Evolutionary conservation across 1,140 invertebrate species (phyloP).

Genomic region (Diabrotica virgifera): DNA sequence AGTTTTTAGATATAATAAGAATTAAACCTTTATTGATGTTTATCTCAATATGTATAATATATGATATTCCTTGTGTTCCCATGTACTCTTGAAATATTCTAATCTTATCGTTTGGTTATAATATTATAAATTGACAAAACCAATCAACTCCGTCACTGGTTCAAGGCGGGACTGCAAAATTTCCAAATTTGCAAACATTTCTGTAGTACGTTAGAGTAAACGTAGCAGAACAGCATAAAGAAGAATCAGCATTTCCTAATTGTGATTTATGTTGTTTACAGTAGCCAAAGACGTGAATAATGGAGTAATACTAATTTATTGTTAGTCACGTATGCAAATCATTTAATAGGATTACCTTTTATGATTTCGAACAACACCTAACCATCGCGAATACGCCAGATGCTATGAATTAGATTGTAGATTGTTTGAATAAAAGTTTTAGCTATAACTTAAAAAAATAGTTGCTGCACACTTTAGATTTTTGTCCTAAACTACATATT

Average conservation of each 20-base stretch:
- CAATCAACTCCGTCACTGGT: no score
- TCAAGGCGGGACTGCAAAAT: background rate
- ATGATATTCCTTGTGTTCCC: no score
- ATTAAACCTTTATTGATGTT: no score
- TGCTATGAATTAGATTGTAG: background rate
- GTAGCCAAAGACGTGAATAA: slow-evolving; percentile 29
- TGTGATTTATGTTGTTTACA: slow-evolving; percentile 36
- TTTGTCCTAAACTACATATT: no score
- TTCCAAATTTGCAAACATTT: background rate
- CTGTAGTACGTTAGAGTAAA: background rate
- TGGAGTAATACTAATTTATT: slow-evolving; percentile 38
- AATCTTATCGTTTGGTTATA: no score
- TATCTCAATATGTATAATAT: no score
- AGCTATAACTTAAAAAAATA: no score
- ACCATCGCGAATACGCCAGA: background rate
- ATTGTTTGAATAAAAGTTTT: no score
- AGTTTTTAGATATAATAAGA: no score
- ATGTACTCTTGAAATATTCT: no score
- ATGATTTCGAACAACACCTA: slow-evolving; percentile 25
- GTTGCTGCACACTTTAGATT: no score
- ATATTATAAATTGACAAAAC: no score
- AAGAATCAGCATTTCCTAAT: slow-evolving; percentile 33
- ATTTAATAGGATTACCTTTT: slow-evolving; percentile 39
- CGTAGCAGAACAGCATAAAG: slow-evolving; percentile 1
- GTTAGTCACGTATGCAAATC: slow-evolving; percentile 41